Evolutionary conservation across 2,797 vertebrate species (phyloP).

Genomic region (Nyctibius grandis): DNA sequence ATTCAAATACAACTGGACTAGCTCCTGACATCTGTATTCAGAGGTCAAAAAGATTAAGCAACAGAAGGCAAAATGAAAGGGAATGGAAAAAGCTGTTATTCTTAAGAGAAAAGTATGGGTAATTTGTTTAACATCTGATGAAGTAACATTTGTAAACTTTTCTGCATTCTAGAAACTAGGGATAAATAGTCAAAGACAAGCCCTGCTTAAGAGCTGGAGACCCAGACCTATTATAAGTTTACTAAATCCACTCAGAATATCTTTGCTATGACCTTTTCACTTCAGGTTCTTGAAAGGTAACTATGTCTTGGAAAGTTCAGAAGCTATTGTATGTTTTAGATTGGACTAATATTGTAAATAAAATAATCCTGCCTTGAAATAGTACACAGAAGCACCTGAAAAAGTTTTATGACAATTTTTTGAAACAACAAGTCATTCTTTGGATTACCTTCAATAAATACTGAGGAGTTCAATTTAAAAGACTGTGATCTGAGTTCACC

Average conservation of each 20-base stretch:
- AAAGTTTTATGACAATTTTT: neutral
- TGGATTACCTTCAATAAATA: conserved; percentile 9
- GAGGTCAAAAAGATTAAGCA: neutral
- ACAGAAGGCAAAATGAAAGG: neutral
- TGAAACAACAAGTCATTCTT: neutral
- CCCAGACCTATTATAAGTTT: neutral
- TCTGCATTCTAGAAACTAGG: neutral
- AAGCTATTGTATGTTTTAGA: neutral
- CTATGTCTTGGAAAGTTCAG: neutral
- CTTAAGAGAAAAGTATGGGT: neutral
- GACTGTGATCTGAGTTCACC: neutral
- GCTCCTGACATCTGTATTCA: neutral
- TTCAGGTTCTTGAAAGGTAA: neutral
- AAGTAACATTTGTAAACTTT: neutral
- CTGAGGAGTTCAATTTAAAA: neutral
- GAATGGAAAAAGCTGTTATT: neutral
- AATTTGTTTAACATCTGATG: neutral
- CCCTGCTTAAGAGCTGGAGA: neutral
- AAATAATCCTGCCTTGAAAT: neutral
- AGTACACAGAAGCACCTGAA: neutral
- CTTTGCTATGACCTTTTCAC: neutral
- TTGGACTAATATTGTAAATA: neutral
- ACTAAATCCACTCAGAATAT: neutral
- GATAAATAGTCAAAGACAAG: neutral
- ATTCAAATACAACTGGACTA: neutral